A percentile compares a stretch with the other conserved stretches of the same genome.
phyloP scores from a whole-genome alignment of 1,140 invertebrate species.

The Heliothis subflexa region DNA sequence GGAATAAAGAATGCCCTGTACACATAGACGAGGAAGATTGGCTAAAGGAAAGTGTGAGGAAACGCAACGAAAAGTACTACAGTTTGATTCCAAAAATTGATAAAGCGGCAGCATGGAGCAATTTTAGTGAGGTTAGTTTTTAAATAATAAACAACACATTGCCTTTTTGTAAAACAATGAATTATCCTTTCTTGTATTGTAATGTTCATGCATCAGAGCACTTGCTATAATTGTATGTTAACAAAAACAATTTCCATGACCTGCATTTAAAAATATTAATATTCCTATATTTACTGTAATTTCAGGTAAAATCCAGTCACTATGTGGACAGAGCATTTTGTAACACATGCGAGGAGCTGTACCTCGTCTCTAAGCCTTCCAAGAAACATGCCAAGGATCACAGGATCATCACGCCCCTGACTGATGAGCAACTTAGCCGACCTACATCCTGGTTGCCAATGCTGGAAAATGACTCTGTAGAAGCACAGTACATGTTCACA shows the following conservation, averaged over 20 bases:
- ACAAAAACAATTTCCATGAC: not conserved
- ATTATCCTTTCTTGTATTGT: no score
- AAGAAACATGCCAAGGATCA: conserved; percentile 78
- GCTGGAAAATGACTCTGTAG: conserved; percentile 73
- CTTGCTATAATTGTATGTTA: no score
- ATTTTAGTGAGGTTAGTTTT: conserved; percentile 82
- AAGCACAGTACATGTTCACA: conserved; percentile 80
- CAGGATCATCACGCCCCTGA: conserved; percentile 67
- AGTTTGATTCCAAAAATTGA: conserved; percentile 83
- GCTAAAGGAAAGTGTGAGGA: conserved; percentile 77
- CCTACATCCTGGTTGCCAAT: conserved; percentile 73
- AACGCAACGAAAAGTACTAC: conserved; percentile 84
- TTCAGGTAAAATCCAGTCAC: conserved; percentile 77
- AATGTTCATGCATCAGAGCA: no score
- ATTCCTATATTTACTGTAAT: not conserved
- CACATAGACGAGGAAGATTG: conserved; percentile 87
- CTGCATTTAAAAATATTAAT: not conserved
- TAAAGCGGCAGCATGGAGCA: conserved; percentile 83
- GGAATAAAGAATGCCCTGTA: conserved; percentile 92
- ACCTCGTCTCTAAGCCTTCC: conserved; percentile 73
- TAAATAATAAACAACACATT: conserved; percentile 25
- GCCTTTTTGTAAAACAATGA: not conserved
- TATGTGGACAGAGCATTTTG: conserved; percentile 87
- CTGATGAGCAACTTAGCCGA: conserved; percentile 69
- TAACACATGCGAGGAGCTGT: conserved; percentile 88